A percentile compares a stretch with the other conserved stretches of the same genome.
Evolutionary conservation across 2,113 vertebrate genomes (phyloP).

Genomic region (Ammodytes dubius): DNA sequence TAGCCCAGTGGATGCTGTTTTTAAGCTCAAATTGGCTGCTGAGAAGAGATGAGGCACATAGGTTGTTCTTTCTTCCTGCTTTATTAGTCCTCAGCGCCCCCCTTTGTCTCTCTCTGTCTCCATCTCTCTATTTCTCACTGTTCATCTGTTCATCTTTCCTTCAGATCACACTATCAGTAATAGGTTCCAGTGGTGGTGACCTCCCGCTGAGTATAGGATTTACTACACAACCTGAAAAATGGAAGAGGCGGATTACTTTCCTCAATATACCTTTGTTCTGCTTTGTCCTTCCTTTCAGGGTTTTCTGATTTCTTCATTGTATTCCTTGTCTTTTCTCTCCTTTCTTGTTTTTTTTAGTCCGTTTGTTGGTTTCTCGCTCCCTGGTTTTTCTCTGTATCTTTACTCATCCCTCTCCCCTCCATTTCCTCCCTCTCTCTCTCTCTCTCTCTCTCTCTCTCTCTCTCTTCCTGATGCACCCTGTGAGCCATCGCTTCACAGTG

Average conservation of each 20-base stretch:
- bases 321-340: background rate
- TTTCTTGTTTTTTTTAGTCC: background rate
- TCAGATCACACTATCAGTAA: conserved; percentile 49
- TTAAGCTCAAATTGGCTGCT: conserved; percentile 44
- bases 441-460: too few species aligned
- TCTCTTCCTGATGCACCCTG: background rate
- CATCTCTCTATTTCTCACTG: conserved; percentile 14
- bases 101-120: conserved; percentile 39
- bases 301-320: conserved; percentile 29
- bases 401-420: conserved; percentile 7
- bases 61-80: conserved; percentile 32
- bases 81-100: conserved; percentile 46
- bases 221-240: conserved; percentile 30
- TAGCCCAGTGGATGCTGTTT: conserved; percentile 2
- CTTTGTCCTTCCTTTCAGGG: conserved; percentile 18
- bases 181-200: conserved; percentile 42
- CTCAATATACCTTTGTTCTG: background rate
- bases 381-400: background rate
- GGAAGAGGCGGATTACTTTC: conserved; percentile 16
- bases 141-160: conserved; percentile 35
- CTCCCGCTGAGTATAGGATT: conserved; percentile 42
- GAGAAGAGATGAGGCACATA: conserved; percentile 21
- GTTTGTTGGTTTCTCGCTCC: background rate
- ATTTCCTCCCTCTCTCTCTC: background rate
- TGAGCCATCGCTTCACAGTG: conserved; percentile 4